Evolutionary conservation across 2,113 vertebrate genomes (phyloP), one percentile per base, ranked within the genome.

Genomic region (Microcebus murinus): DNA sequence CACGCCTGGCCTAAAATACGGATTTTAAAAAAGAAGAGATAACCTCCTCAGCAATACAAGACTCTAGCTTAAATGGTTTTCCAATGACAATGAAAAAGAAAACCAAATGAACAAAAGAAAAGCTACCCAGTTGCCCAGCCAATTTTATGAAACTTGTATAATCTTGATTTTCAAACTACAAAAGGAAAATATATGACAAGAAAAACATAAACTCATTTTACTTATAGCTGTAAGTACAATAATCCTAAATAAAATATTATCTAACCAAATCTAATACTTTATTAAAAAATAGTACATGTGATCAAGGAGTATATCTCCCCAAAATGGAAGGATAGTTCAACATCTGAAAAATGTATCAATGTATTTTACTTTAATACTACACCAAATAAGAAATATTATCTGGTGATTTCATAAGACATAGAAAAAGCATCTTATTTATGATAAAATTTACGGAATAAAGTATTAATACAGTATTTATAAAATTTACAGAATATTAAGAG

Each of bases 311-410:
- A n/a, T 74, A 74, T 80, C 71, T 93, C 1, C 48, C 12, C 83
- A 63, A 81, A 82, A 52, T 63, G 52, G 63, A 96, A 79, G 42
- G 52, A 77, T 57, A 74, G 23, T 63, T n/a, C 45, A 90, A n/a
- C 7, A 68, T 87, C 25, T 59, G 82, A 59, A 94, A 82, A 94
- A 63, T 63, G 61, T 34, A 63, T 55, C 59, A 71, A 6, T 59
- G 27, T 67, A 10, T 87, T 91, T 91, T 31, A 65, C 17, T 94
- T 89, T 71, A 79, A 36, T 65, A 73, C 17, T 25, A 76, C 29
- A 76, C 36, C 42, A 88, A 45, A 96, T 85, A 80, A 88, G 50
- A 88, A 94, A 36, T 74, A 83, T 23, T n/a, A 50, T 45, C 77
- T 31, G n/a, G 82, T 82, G 45, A 96, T 80, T 85, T 65, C 27